Conservation (phyloP, 2,888 invertebrate species). For the Eilema sororculum region DNA sequence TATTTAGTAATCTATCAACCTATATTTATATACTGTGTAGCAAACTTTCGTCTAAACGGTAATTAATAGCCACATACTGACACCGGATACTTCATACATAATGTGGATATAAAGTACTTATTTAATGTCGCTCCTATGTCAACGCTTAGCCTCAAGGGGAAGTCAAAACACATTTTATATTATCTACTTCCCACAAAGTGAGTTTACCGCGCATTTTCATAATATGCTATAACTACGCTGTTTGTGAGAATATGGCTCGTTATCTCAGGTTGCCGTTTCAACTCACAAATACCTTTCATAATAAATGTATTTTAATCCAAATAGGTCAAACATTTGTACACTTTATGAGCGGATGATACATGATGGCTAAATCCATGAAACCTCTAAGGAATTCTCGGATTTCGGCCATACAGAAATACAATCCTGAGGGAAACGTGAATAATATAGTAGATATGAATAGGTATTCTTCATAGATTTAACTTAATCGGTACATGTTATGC, state of each 20-base stretch:
- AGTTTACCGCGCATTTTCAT: constrained; percentile 60
- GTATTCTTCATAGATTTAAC: too few species aligned
- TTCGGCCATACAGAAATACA: not conserved
- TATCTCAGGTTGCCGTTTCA: constrained; percentile 52
- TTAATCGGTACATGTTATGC: not conserved
- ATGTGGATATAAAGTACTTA: constrained; percentile 17
- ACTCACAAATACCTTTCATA: not conserved
- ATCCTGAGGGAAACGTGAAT: not conserved
- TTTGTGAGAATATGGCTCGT: constrained; percentile 63
- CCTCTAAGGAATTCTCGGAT: not conserved
- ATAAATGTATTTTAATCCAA: not conserved
- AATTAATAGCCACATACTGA: not conserved
- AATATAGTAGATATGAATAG: not conserved
- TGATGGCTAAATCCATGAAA: not conserved
- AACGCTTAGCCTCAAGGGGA: constrained; percentile 52
- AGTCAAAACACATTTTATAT: constrained; percentile 56
- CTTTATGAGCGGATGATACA: not conserved
- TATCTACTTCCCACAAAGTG: constrained; percentile 46
- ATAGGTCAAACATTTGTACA: not conserved
- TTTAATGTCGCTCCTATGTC: constrained; percentile 47
- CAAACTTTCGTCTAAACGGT: not conserved
- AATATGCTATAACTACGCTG: constrained; percentile 49
- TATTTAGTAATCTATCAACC: too few species aligned
- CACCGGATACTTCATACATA: not conserved
- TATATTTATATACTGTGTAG: not conserved